Evolutionary conservation across 2,888 invertebrate species (phyloP).

Genomic region (Azorinus chamasolen): DNA sequence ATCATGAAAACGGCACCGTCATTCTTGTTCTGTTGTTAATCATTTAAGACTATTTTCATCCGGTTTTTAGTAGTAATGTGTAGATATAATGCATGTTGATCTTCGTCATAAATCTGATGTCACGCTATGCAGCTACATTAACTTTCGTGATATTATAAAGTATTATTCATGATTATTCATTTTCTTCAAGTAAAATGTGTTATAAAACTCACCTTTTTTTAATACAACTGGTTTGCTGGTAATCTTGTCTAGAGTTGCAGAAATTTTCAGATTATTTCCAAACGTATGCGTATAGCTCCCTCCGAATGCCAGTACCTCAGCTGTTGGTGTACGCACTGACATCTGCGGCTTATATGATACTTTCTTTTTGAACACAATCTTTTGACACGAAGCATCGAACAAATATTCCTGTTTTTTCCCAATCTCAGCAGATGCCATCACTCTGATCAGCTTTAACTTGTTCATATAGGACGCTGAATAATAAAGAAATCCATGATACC

Average conservation of each 20-base stretch:
- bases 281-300: conserved; percentile 59
- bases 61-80: no score
- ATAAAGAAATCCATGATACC: no score
- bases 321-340: conserved; percentile 52
- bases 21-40: no score
- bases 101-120: no score
- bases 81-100: no score
- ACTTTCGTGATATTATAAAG: no score
- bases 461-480: conserved; percentile 30
- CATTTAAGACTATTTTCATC: no score
- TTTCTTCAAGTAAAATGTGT: no score
- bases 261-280: conserved; percentile 58
- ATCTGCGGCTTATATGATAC: conserved; percentile 60
- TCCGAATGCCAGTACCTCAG: conserved; percentile 58
- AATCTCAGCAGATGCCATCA: conserved; percentile 39
- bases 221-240: conserved; percentile 56
- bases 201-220: conserved; percentile 8
- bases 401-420: conserved; percentile 46
- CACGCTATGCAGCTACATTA: no score
- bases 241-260: conserved; percentile 61
- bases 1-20: no score
- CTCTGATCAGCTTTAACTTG: conserved; percentile 52
- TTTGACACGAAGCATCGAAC: conserved; percentile 63
- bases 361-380: conserved; percentile 51
- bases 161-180: no score